phyloP scores from a whole-genome alignment of 1,140 invertebrate species.

The Polypedilum vanderplanki region DNA sequence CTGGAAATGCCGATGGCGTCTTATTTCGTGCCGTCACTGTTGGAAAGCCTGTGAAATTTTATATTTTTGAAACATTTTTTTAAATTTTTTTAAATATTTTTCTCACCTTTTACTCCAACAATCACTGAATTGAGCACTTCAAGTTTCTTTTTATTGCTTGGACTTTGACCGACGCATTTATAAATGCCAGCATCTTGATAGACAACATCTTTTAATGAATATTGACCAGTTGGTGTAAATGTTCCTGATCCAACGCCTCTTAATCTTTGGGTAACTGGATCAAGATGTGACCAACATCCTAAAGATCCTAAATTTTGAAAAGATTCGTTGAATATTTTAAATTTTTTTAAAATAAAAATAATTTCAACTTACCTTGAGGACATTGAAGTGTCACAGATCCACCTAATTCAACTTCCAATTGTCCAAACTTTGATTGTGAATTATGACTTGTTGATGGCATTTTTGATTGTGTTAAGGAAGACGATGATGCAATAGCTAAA shows the following conservation, averaged over 20 bases:
- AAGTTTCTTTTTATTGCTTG: constrained; percentile 47
- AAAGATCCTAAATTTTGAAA: constrained; percentile 45
- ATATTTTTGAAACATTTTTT: no score
- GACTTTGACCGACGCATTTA: constrained; percentile 58
- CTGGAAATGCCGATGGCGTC: constrained; percentile 48
- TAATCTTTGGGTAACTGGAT: constrained; percentile 50
- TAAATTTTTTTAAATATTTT: background rate
- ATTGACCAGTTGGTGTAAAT: constrained; percentile 52
- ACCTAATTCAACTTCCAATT: constrained; percentile 71
- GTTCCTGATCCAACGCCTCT: constrained; percentile 53
- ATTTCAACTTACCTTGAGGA: constrained; percentile 54
- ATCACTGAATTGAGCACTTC: constrained; percentile 47
- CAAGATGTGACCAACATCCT: constrained; percentile 50
- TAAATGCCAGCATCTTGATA: constrained; percentile 72
- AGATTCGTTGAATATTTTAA: constrained; percentile 31
- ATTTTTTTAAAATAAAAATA: background rate
- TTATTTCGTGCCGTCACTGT: constrained; percentile 46
- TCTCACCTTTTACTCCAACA: constrained; percentile 47
- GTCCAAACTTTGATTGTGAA: constrained; percentile 50
- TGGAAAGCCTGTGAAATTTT: constrained; percentile 44
- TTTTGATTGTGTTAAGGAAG: constrained; percentile 15
- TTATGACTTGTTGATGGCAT: constrained; percentile 31
- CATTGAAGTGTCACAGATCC: constrained; percentile 78
- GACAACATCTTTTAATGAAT: constrained; percentile 59
- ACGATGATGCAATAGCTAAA: constrained; percentile 41